phyloP scores from a whole-genome alignment of 2,888 invertebrate species.

The Ormyrus rosae region DNA sequence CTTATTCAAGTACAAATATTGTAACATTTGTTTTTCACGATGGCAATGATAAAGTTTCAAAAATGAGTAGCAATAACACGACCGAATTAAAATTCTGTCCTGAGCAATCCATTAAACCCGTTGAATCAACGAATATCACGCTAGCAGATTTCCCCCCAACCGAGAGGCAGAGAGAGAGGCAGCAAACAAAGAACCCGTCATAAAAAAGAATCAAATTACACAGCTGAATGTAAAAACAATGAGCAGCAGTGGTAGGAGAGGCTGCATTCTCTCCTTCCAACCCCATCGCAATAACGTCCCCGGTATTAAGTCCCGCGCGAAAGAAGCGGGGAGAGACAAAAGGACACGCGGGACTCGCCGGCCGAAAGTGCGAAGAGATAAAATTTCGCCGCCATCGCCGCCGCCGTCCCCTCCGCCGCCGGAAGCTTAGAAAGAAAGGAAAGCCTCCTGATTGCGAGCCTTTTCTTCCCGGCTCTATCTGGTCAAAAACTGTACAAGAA shows the following conservation, averaged over 20 bases:
- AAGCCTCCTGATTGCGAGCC: constrained; percentile 51
- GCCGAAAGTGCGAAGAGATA: constrained; percentile 48
- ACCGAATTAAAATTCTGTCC: too few species aligned
- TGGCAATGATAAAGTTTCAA: too few species aligned
- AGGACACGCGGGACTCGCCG: neutral
- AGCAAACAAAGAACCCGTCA: neutral
- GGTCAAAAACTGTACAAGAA: constrained; percentile 63
- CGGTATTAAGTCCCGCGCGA: constrained; percentile 33
- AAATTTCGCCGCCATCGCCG: constrained; percentile 31
- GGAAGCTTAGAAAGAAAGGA: neutral
- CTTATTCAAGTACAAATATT: too few species aligned
- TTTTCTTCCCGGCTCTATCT: constrained; percentile 62
- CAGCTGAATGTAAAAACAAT: constrained; percentile 47
- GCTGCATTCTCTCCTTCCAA: too few species aligned
- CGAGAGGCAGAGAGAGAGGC: too few species aligned
- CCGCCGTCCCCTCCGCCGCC: neutral
- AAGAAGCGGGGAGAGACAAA: constrained; percentile 32
- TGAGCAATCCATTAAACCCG: too few species aligned
- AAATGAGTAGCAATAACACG: too few species aligned
- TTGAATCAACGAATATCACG: too few species aligned
- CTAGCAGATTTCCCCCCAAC: too few species aligned
- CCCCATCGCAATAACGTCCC: constrained; percentile 4
- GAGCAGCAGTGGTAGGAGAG: neutral
- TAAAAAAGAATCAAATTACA: constrained; percentile 37
- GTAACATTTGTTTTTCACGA: too few species aligned